Evolutionary conservation across 2,113 vertebrate species (phyloP).

Genomic region (Catharus bicknelli): DNA sequence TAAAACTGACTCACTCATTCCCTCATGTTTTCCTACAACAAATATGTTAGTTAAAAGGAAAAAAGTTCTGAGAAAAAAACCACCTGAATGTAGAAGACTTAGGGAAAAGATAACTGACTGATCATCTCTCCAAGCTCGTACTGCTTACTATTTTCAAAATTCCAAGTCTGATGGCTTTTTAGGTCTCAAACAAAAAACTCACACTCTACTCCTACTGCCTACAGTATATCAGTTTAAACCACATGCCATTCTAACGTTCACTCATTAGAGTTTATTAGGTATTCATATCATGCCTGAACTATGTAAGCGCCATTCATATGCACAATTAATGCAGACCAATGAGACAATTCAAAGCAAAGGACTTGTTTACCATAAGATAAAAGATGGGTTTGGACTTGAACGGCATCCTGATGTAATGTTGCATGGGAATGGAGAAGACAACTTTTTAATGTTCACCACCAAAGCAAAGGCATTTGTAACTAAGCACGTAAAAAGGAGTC

Average conservation of each 20-base stretch:
- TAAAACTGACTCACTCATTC: not conserved
- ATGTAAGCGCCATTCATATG: not conserved
- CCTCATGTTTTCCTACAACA: not conserved
- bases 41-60: not conserved
- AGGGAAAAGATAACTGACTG: not conserved
- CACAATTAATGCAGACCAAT: not conserved
- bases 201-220: not conserved
- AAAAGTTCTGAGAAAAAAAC: not conserved
- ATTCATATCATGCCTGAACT: not conserved
- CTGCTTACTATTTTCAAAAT: not conserved
- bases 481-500: not conserved
- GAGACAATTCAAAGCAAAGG: not conserved
- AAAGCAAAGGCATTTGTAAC: not conserved
- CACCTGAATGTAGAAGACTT: not conserved
- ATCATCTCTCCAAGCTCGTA: not conserved
- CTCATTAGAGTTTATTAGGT: not conserved
- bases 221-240: not conserved
- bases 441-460: not conserved
- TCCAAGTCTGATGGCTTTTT: not conserved
- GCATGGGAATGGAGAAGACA: not conserved
- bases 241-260: not conserved
- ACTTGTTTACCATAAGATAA: not conserved
- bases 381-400: not conserved
- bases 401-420: not conserved
- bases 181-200: not conserved